These are phyloP conservation scores for Mastigias papua DNA, from an alignment of 30 jellyfish, hydroid and myxozoan species.

Conservation along the genomic window DNA sequence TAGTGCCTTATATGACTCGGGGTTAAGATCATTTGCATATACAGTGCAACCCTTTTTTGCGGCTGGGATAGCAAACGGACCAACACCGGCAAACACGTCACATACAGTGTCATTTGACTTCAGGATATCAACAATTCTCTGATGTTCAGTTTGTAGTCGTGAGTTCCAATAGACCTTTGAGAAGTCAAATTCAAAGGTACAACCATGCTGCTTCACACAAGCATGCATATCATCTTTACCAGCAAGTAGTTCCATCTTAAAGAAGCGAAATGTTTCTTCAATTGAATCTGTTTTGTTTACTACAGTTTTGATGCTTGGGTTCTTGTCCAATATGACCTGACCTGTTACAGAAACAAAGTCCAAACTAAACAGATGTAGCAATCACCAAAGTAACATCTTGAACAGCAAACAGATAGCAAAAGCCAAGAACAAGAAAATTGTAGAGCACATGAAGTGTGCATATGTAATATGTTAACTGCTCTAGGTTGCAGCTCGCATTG, in stretches of 20 bases:
- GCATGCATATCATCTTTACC: slow-evolving; percentile 89
- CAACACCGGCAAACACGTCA: slow-evolving; percentile 99
- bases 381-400: too few relatives aligned
- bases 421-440: too few relatives aligned
- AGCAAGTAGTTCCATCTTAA: slow-evolving; percentile 94
- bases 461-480: too few relatives aligned
- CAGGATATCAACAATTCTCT: slow-evolving; percentile 73
- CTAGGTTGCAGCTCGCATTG: too few relatives aligned
- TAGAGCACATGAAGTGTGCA: too few relatives aligned
- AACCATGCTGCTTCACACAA: slow-evolving; percentile 87
- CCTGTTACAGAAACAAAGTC: too few relatives aligned
- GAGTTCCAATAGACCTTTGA: slow-evolving; percentile 99
- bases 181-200: slow-evolving; percentile 90
- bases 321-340: slow-evolving; percentile 86
- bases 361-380: too few relatives aligned
- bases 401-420: too few relatives aligned
- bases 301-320: slow-evolving; percentile 92
- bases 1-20: slow-evolving; percentile 75
- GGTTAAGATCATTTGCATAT: slow-evolving; percentile 93
- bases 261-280: slow-evolving; percentile 89
- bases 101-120: slow-evolving; percentile 77
- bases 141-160: slow-evolving; percentile 91
- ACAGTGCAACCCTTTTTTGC: slow-evolving; percentile 90
- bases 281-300: slow-evolving; percentile 90
- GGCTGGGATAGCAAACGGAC: slow-evolving; percentile 98